Conservation (phyloP, 2,113 vertebrate species). For the Lucifuga dentata region DNA sequence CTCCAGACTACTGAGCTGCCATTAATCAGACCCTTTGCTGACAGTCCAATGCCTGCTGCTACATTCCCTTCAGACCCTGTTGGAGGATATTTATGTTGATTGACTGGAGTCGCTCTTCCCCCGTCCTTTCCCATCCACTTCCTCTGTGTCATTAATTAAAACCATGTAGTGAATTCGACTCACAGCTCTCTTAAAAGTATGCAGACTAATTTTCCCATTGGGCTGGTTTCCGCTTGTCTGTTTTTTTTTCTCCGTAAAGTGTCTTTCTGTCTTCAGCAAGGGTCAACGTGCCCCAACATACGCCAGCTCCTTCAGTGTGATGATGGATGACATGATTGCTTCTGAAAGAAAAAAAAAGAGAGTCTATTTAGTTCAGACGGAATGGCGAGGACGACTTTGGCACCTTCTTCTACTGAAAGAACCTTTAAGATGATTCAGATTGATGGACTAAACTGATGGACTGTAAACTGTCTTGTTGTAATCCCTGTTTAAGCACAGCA, state of each 20-base stretch:
- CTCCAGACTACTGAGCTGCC: slow-evolving; percentile 63
- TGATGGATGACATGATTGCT: slow-evolving; percentile 33
- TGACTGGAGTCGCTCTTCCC: slow-evolving; percentile 54
- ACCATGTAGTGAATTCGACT: slow-evolving; percentile 57
- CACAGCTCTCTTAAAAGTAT: slow-evolving; percentile 36
- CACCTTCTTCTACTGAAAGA: too few species aligned
- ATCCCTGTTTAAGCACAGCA: too few species aligned
- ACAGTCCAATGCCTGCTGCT: slow-evolving; percentile 58
- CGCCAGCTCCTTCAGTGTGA: slow-evolving; percentile 17
- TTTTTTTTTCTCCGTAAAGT: slow-evolving; percentile 19
- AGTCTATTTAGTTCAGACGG: slow-evolving; percentile 44
- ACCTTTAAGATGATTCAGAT: too few species aligned
- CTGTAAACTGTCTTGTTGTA: too few species aligned
- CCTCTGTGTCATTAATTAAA: slow-evolving; percentile 72
- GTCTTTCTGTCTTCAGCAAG: slow-evolving; percentile 37
- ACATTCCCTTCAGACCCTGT: slow-evolving; percentile 53
- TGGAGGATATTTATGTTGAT: slow-evolving; percentile 76
- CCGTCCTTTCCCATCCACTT: slow-evolving; percentile 28
- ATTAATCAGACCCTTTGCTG: slow-evolving; percentile 74
- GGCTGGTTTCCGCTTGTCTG: slow-evolving; percentile 28
- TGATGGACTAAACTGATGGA: too few species aligned
- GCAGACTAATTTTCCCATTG: slow-evolving; percentile 47
- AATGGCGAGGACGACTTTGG: too few species aligned
- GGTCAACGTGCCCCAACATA: slow-evolving; percentile 32
- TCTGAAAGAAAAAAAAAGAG: slow-evolving; percentile 22